These are phyloP conservation scores for Helicoverpa zea DNA, from an alignment of 1,140 invertebrate species.

Conservation along the genomic window DNA sequence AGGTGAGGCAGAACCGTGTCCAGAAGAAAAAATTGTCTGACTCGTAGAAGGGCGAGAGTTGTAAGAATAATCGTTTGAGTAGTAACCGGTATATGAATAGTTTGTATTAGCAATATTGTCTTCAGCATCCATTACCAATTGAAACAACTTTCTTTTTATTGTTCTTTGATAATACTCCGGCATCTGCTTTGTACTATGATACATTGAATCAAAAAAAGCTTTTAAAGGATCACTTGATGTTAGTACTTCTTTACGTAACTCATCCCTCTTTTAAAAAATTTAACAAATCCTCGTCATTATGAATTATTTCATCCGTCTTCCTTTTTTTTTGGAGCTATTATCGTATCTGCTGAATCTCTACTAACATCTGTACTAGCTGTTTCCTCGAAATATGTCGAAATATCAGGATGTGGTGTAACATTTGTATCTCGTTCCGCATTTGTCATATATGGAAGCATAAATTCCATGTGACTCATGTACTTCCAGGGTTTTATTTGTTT, in stretches of 20 bases:
- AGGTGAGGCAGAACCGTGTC: slow-evolving; percentile 24
- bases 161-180: slow-evolving; percentile 31
- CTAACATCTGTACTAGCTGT: slow-evolving; percentile 15
- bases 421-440: slow-evolving; percentile 29
- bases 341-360: slow-evolving; percentile 18
- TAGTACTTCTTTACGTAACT: slow-evolving; percentile 35
- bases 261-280: slow-evolving; percentile 31
- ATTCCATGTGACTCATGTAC: slow-evolving; percentile 23
- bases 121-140: slow-evolving; percentile 36
- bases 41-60: slow-evolving; percentile 32
- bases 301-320: slow-evolving; percentile 15
- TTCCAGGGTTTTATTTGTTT: slow-evolving; percentile 15
- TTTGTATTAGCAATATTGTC: slow-evolving; percentile 29
- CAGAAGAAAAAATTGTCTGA: slow-evolving; percentile 24
- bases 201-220: slow-evolving; percentile 35
- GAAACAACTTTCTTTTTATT: slow-evolving; percentile 33
- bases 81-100: slow-evolving; percentile 29
- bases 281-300: slow-evolving; percentile 16
- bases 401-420: slow-evolving; percentile 28
- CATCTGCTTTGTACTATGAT: slow-evolving; percentile 31
- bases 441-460: slow-evolving; percentile 31
- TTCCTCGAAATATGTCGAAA: slow-evolving; percentile 24
- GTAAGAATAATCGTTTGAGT: slow-evolving; percentile 35
- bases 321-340: slow-evolving; percentile 18
- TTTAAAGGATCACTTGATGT: slow-evolving; percentile 32